These are phyloP conservation scores for Aulostomus chinensis DNA, from an alignment of 2,797 vertebrate species.

Conservation along the genomic window DNA sequence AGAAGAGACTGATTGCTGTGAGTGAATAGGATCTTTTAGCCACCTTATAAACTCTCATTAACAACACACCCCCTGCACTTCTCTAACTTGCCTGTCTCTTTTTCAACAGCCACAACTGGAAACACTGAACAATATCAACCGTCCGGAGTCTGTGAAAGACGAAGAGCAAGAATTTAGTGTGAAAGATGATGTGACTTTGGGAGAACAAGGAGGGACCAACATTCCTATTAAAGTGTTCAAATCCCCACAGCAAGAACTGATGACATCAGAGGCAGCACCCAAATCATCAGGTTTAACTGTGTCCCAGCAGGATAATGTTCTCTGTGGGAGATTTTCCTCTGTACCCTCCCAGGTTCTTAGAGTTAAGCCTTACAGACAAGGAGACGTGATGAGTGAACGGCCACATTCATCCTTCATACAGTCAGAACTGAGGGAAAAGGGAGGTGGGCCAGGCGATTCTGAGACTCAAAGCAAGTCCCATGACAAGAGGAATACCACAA, in stretches of 20 bases:
- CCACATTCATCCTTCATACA: constrained; percentile 49
- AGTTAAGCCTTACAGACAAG: constrained; percentile 38
- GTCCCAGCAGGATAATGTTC: constrained; percentile 22
- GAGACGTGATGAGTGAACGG: constrained; percentile 16
- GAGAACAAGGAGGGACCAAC: constrained; percentile 19
- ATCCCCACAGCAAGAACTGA: constrained; percentile 16
- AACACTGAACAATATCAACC: constrained; percentile 75
- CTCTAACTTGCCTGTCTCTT: not conserved
- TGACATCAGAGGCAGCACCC: constrained; percentile 16
- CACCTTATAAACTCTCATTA: not conserved
- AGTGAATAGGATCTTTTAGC: constrained; percentile 30
- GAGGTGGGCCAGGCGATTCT: constrained; percentile 19
- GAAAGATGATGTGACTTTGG: constrained; percentile 31
- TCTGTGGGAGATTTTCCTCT: constrained; percentile 2
- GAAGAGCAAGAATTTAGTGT: constrained; percentile 48
- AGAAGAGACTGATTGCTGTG: constrained; percentile 81
- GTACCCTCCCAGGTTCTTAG: constrained; percentile 25
- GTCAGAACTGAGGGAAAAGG: constrained; percentile 46
- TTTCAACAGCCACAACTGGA: constrained; percentile 75
- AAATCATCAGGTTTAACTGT: constrained; percentile 10
- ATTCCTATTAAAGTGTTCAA: constrained; percentile 13
- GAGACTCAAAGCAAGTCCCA: constrained; percentile 23
- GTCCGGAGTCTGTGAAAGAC: constrained; percentile 73
- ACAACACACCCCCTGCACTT: not conserved
- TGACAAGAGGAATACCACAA: constrained; percentile 35